Conservation (phyloP, 2,113 vertebrate species). For the Engraulis encrasicolus region DNA sequence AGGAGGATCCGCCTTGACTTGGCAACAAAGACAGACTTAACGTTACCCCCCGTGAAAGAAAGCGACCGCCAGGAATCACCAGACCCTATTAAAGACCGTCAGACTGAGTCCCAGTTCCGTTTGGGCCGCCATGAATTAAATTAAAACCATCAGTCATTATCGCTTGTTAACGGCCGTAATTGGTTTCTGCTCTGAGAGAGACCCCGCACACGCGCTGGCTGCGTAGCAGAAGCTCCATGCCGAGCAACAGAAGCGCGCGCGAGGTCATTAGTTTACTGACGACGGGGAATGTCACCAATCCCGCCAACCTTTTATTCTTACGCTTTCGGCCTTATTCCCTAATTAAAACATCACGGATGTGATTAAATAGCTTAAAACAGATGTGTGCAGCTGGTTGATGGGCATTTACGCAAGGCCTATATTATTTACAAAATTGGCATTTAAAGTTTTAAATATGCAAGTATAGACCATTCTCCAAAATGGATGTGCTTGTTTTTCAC, state of each 20-base stretch:
- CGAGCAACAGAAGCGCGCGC: background rate
- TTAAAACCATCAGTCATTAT: constrained; percentile 23
- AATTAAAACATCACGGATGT: background rate
- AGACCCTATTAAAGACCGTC: background rate
- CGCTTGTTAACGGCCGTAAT: background rate
- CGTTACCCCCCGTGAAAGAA: background rate
- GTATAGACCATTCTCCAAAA: too few relatives aligned
- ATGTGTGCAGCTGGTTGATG: too few relatives aligned
- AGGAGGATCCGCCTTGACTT: background rate
- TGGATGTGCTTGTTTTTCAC: too few relatives aligned
- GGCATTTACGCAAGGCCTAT: too few relatives aligned
- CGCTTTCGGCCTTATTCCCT: background rate
- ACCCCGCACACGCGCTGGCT: background rate
- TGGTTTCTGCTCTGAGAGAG: background rate
- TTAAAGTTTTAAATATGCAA: too few relatives aligned
- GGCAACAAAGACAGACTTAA: constrained; percentile 1
- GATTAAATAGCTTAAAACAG: too few relatives aligned
- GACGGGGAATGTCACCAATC: background rate
- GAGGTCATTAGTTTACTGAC: background rate
- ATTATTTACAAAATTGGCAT: too few relatives aligned
- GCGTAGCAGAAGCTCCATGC: background rate
- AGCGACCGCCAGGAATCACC: background rate
- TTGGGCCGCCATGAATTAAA: constrained; percentile 11
- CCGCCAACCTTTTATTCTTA: background rate
- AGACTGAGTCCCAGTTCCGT: constrained; percentile 11